Percentiles rank a stretch among this genome's conserved stretches.
phyloP scores from a whole-genome alignment of 1,140 invertebrate genomes.

The Drosophila arawakana region DNA sequence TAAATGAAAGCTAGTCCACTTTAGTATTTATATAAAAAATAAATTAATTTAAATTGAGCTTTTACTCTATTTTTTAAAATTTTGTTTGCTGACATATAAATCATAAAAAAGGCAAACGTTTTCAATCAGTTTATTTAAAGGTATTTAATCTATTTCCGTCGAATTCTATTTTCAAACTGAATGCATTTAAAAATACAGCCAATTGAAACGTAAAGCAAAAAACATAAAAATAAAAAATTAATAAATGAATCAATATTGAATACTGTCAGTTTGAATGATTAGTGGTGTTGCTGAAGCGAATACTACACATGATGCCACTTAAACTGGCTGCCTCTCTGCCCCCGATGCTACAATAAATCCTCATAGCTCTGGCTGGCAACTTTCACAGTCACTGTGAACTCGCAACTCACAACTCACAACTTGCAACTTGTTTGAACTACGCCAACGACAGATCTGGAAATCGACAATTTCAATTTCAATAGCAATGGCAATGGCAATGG shows the following conservation, averaged over 20 bases:
- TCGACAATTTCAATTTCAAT: conserved; percentile 14
- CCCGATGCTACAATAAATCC: conserved; percentile 2
- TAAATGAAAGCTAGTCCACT: too few species aligned
- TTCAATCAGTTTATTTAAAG: too few species aligned
- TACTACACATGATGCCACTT: conserved; percentile 40
- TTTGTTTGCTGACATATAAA: too few species aligned
- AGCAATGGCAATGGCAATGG: conserved; percentile 9
- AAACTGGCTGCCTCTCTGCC: conserved; percentile 17
- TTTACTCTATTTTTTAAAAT: too few species aligned
- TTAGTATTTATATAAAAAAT: too few species aligned
- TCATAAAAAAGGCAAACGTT: too few species aligned
- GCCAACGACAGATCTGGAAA: conserved; percentile 20
- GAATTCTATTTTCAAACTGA: too few species aligned
- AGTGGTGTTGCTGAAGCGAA: conserved; percentile 15
- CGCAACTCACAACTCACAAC: conserved; percentile 16
- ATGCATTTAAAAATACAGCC: too few species aligned
- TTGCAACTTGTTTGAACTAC: conserved; percentile 26
- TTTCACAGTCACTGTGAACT: conserved; percentile 31
- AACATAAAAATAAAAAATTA: background rate
- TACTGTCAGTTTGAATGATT: conserved; percentile 24
- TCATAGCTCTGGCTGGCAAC: conserved; percentile 15
- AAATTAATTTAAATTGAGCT: too few species aligned
- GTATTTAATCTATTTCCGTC: too few species aligned
- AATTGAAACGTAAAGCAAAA: too few species aligned
- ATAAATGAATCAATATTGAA: too few species aligned